Evolutionary conservation across 2,888 invertebrate species (phyloP).

Genomic region (Drosophila kanekoi): DNA sequence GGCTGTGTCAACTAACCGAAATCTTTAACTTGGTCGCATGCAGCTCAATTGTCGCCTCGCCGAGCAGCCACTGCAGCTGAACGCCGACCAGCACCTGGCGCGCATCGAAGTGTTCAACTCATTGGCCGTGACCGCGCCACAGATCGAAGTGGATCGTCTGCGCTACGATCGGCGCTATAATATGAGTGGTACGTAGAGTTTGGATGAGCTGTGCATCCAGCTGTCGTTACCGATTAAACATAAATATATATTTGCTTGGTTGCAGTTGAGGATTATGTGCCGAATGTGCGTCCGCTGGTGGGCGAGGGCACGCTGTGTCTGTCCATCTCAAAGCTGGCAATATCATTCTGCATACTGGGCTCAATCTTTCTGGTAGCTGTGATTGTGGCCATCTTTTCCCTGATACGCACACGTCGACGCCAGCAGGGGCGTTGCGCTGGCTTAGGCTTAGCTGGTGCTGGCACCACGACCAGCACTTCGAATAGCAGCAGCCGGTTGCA

Average conservation of each 20-base stretch:
- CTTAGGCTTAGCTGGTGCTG: conserved; percentile 45
- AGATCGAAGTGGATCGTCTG: conserved; percentile 89
- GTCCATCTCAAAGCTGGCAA: conserved; percentile 91
- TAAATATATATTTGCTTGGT: conserved; percentile 5
- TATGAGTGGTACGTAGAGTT: conserved; percentile 81
- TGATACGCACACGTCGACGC: conserved; percentile 87
- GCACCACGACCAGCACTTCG: conserved; percentile 58
- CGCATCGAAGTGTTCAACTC: conserved; percentile 91
- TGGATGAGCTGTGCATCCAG: background rate
- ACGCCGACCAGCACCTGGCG: conserved; percentile 83
- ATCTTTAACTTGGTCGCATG: conserved; percentile 31
- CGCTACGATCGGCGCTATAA: conserved; percentile 83
- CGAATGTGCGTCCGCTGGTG: conserved; percentile 75
- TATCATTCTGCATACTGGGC: conserved; percentile 90
- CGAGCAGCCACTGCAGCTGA: conserved; percentile 79
- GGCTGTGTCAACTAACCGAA: conserved; percentile 27
- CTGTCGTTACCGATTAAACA: conserved; percentile 5
- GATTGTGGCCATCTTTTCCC: conserved; percentile 89
- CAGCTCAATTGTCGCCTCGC: conserved; percentile 85
- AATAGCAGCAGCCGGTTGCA: conserved; percentile 76
- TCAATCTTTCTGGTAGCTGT: conserved; percentile 90
- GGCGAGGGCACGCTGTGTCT: conserved; percentile 87
- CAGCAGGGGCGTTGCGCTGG: conserved; percentile 49
- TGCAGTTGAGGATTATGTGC: conserved; percentile 83
- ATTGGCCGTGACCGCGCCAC: conserved; percentile 91